phyloP scores from a whole-genome alignment of 1,140 invertebrate species.

The Pachyrhynchus sulphureomaculatus region DNA sequence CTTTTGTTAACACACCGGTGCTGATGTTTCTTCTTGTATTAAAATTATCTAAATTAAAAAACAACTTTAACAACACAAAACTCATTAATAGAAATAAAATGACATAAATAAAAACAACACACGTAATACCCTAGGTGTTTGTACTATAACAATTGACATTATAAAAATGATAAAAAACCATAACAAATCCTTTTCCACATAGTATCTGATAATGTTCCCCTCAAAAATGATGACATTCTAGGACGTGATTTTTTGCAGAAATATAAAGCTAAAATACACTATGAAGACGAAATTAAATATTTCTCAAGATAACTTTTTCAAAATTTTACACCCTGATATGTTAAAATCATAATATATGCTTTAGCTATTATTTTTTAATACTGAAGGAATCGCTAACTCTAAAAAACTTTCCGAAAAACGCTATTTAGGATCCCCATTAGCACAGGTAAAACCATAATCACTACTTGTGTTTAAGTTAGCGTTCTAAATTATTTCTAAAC shows the following conservation, averaged over 20 bases:
- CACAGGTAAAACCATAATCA: neutral
- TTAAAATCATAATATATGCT: neutral
- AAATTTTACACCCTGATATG: neutral
- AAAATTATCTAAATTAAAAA: neutral
- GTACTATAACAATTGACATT: neutral
- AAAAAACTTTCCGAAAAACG: neutral
- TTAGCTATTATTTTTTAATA: neutral
- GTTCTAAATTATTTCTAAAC: neutral
- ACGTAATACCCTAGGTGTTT: neutral
- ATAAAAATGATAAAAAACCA: neutral
- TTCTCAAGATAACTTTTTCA: neutral
- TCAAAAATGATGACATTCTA: neutral
- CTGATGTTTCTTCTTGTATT: neutral
- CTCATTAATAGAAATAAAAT: too few relatives aligned
- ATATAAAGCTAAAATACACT: constrained; percentile 1
- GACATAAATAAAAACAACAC: neutral
- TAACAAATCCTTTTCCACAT: neutral
- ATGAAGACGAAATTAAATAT: neutral
- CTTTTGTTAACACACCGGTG: neutral
- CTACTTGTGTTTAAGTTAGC: neutral
- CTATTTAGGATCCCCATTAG: neutral
- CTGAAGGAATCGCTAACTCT: neutral
- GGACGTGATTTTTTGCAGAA: constrained; percentile 2
- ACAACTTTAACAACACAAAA: neutral
- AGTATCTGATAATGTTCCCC: neutral